These are phyloP conservation scores for Cacoxenus indagator DNA, from an alignment of 2,888 invertebrate species.

Conservation along the genomic window DNA sequence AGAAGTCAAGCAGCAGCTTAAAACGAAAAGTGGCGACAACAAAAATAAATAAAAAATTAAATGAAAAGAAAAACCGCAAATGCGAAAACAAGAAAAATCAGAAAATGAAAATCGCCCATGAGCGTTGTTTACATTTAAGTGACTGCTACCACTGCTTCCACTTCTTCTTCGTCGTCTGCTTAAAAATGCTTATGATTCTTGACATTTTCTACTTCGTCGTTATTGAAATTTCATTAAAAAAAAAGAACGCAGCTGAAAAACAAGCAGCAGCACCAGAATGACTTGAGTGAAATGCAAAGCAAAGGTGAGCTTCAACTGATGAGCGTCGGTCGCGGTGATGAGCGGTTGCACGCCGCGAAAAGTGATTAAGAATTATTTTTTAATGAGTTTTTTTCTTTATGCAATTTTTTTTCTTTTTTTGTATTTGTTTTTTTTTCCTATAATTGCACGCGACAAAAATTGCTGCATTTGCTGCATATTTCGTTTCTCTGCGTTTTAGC, in stretches of 20 bases:
- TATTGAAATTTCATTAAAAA: constrained; percentile 38
- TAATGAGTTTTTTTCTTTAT: constrained; percentile 5
- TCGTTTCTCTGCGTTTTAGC: constrained; percentile 30
- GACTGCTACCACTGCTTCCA: neutral
- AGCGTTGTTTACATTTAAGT: constrained; percentile 1
- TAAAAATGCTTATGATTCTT: constrained; percentile 34
- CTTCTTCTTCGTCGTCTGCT: neutral
- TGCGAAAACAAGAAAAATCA: neutral
- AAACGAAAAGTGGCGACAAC: no score
- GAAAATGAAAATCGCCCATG: neutral
- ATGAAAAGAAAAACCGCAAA: neutral
- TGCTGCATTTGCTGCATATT: neutral
- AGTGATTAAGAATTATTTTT: constrained; percentile 37
- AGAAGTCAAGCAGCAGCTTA: no score
- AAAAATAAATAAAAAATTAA: neutral
- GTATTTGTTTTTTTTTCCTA: constrained; percentile 29
- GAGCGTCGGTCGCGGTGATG: neutral
- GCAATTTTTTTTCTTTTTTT: neutral
- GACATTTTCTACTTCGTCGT: constrained; percentile 26
- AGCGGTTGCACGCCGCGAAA: neutral
- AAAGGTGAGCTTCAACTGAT: neutral
- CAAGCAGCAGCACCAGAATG: constrained; percentile 7
- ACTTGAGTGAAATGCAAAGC: constrained; percentile 23
- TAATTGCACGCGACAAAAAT: constrained; percentile 10
- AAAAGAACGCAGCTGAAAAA: constrained; percentile 24